phyloP scores from a whole-genome alignment of 2,888 invertebrate species.

The Enchytraeus crypticus region DNA sequence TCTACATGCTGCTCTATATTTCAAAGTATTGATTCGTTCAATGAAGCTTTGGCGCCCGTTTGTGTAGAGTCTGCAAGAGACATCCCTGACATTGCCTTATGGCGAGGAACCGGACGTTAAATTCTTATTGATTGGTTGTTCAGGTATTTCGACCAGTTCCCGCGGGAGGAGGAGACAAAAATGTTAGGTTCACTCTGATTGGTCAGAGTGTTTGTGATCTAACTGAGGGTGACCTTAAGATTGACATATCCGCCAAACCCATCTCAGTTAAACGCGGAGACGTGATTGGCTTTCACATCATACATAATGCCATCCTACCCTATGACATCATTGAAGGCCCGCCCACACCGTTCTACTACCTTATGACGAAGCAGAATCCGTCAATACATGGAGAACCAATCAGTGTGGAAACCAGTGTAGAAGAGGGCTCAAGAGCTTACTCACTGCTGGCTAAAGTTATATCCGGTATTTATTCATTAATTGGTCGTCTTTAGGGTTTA shows the following conservation, averaged over 20 bases:
- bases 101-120: no score
- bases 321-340: background rate
- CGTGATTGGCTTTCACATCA: conserved; percentile 24
- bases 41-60: no score
- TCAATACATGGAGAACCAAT: background rate
- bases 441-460: background rate
- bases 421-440: background rate
- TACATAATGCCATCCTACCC: background rate
- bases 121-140: no score
- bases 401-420: background rate
- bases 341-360: background rate
- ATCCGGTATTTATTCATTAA: no score
- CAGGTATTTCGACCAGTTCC: conserved; percentile 15
- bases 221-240: conserved; percentile 13
- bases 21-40: no score
- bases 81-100: no score
- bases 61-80: no score
- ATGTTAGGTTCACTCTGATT: conserved; percentile 14
- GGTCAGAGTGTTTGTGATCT: conserved; percentile 13
- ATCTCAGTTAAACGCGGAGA: conserved; percentile 15
- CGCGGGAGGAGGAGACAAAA: no score
- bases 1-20: no score
- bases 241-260: conserved; percentile 15
- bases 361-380: background rate
- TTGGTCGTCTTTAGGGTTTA: no score